phyloP scores from a whole-genome alignment of 2,113 vertebrate genomes.

The Caranx ignobilis region DNA sequence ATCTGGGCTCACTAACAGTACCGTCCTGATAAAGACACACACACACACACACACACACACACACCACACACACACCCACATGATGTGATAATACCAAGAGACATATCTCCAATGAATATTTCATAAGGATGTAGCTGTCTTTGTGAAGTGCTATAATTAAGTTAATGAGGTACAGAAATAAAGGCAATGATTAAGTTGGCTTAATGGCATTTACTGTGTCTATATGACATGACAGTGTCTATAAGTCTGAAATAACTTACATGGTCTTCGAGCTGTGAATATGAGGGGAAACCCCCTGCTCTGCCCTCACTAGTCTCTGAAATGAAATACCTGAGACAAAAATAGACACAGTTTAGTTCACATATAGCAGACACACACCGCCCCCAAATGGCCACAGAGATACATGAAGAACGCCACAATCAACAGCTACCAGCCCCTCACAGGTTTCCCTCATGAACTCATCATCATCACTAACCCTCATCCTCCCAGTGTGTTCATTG shows the following conservation, averaged over 20 bases:
- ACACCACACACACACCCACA: not conserved
- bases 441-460: too few species aligned
- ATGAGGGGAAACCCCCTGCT: conserved; percentile 87
- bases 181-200: not conserved
- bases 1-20: conserved; percentile 64
- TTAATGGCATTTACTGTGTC: not conserved
- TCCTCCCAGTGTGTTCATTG: too few species aligned
- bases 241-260: conserved; percentile 82
- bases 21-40: conserved; percentile 47
- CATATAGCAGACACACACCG: conserved; percentile 8
- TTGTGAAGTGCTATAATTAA: not conserved
- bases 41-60: not conserved
- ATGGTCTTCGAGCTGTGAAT: conserved; percentile 85
- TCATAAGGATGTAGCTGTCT: not conserved
- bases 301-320: conserved; percentile 90
- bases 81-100: not conserved
- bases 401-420: not conserved
- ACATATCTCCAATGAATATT: not conserved
- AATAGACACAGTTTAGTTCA: not conserved
- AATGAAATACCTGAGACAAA: conserved; percentile 89
- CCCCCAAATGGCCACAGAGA: conserved; percentile 22
- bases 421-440: not conserved
- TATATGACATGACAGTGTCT: too few species aligned
- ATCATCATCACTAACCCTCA: too few species aligned
- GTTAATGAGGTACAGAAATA: not conserved